Evolutionary conservation across 2,797 vertebrate species (phyloP).

Genomic region (Labroides dimidiatus): DNA sequence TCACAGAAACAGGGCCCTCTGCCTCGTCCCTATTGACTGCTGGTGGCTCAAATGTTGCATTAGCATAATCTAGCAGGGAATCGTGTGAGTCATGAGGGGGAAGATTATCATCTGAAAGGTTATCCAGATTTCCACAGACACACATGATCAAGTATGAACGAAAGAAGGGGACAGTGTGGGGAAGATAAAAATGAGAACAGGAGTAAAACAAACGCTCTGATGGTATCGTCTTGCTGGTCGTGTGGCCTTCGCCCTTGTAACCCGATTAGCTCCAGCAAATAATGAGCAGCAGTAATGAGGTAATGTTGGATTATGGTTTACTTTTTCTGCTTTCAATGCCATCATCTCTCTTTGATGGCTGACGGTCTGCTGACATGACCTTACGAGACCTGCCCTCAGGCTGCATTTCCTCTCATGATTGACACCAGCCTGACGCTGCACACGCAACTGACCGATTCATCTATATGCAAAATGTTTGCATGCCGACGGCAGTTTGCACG

Average conservation of each 20-base stretch:
- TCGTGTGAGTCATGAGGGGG: constrained; percentile 56
- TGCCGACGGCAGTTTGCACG: neutral
- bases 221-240: constrained; percentile 27
- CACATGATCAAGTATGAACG: neutral
- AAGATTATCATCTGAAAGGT: constrained; percentile 76
- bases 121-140: constrained; percentile 52
- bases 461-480: constrained; percentile 11
- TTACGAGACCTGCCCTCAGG: constrained; percentile 13
- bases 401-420: constrained; percentile 16
- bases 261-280: constrained; percentile 42
- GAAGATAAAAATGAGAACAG: constrained; percentile 25
- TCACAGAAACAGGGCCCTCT: constrained; percentile 14
- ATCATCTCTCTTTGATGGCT: neutral
- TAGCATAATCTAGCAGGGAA: constrained; percentile 73
- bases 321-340: constrained; percentile 16
- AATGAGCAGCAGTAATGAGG: constrained; percentile 23
- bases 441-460: constrained; percentile 12
- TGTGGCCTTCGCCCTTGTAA: constrained; percentile 20
- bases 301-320: constrained; percentile 34
- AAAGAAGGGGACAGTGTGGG: constrained; percentile 29
- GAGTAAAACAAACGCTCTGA: constrained; percentile 15
- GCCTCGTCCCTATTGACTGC: constrained; percentile 37
- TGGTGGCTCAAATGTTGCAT: constrained; percentile 74
- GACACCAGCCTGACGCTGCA: constrained; percentile 31
- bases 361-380: constrained; percentile 32